Conservation (phyloP, 2,888 invertebrate species). For the Nebria brevicollis region DNA sequence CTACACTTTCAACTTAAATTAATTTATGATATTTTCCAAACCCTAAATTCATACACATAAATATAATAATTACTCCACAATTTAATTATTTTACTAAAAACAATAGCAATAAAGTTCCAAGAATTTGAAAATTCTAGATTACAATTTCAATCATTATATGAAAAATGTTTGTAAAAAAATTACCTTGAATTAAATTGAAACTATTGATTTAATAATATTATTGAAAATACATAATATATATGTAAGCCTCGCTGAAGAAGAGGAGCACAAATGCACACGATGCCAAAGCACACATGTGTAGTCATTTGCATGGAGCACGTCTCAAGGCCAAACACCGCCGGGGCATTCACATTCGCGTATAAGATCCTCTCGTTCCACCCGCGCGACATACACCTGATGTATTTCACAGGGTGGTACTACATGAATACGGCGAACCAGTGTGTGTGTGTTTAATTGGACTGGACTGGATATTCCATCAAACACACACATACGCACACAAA, state of each 20-base stretch:
- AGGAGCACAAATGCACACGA: neutral
- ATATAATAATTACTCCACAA: too few species aligned
- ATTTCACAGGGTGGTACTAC: neutral
- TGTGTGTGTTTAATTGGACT: neutral
- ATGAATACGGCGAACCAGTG: neutral
- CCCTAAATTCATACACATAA: too few species aligned
- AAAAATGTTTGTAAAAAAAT: too few species aligned
- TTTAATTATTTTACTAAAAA: too few species aligned
- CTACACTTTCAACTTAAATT: too few species aligned
- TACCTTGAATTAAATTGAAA: too few species aligned
- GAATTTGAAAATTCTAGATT: too few species aligned
- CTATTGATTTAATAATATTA: too few species aligned
- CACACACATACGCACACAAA: neutral
- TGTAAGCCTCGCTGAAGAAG: neutral
- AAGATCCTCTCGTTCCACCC: constrained; percentile 2
- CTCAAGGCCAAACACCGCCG: constrained; percentile 44
- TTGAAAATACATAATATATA: neutral
- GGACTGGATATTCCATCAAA: neutral
- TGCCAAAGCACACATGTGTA: neutral
- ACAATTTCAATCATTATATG: too few species aligned
- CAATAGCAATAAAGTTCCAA: too few species aligned
- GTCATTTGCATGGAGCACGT: constrained; percentile 43
- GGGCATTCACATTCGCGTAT: constrained; percentile 29
- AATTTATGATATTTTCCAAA: too few species aligned
- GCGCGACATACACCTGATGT: neutral